phyloP scores from a whole-genome alignment of 1,140 invertebrate species.

The Diorhabda sublineata region DNA sequence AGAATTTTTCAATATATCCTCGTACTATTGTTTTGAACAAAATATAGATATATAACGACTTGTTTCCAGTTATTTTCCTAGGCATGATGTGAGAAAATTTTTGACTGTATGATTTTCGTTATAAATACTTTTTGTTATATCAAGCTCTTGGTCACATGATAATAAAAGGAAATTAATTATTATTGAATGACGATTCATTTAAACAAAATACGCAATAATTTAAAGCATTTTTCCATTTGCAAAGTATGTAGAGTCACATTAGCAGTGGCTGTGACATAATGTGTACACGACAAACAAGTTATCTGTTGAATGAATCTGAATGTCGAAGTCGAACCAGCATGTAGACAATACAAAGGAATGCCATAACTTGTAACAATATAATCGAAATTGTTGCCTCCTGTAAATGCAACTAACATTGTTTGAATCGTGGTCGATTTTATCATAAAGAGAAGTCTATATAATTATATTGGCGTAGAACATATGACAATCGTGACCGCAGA shows the following conservation, averaged over 20 bases:
- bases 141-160: too few species aligned
- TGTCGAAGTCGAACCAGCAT: conserved; percentile 3
- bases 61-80: too few species aligned
- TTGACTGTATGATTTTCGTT: too few species aligned
- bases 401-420: conserved; percentile 19
- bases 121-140: too few species aligned
- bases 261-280: not conserved
- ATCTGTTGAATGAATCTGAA: not conserved
- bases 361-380: conserved; percentile 15
- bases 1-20: too few species aligned
- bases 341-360: conserved; percentile 15
- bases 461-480: conserved; percentile 22
- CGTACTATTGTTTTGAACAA: too few species aligned
- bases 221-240: too few species aligned
- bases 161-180: too few species aligned
- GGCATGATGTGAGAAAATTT: too few species aligned
- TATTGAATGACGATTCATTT: too few species aligned
- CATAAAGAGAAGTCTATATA: conserved; percentile 19
- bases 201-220: too few species aligned
- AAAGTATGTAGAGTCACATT: not conserved
- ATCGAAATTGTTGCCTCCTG: conserved; percentile 11
- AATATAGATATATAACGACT: too few species aligned
- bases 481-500: conserved; percentile 22
- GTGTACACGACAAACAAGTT: not conserved
- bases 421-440: conserved; percentile 19